A percentile compares a stretch with the other conserved stretches of the same genome.
phyloP scores from a whole-genome alignment of 2,888 invertebrate species.

The Acrobasis consociella region DNA sequence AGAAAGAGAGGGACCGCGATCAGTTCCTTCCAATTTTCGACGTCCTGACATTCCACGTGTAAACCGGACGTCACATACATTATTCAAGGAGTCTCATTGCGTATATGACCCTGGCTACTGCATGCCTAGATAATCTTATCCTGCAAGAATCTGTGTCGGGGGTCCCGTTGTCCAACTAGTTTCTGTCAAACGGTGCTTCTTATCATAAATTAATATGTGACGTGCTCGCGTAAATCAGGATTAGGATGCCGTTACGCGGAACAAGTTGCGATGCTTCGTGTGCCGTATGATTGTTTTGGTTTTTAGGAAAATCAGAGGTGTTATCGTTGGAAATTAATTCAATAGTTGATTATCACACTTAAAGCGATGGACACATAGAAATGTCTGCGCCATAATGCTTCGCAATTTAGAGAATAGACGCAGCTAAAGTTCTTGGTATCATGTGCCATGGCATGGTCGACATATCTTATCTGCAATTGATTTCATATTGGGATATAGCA shows the following conservation, averaged over 20 bases:
- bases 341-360: too few species aligned
- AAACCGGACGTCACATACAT: conserved; percentile 8
- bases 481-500: too few species aligned
- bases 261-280: not conserved
- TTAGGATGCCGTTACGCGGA: conserved; percentile 7
- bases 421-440: too few species aligned
- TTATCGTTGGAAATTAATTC: too few species aligned
- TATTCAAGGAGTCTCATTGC: conserved; percentile 8
- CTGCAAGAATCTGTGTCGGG: conserved; percentile 15
- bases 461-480: too few species aligned
- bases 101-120: conserved; percentile 13
- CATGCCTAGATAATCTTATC: conserved; percentile 20
- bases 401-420: too few species aligned
- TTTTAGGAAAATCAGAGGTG: not conserved
- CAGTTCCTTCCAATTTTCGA: too few species aligned
- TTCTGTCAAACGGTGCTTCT: conserved; percentile 20
- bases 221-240: conserved; percentile 12
- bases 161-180: conserved; percentile 19
- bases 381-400: too few species aligned
- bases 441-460: too few species aligned
- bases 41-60: not conserved
- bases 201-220: conserved; percentile 17
- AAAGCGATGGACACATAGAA: too few species aligned
- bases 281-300: conserved; percentile 2
- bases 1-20: too few species aligned